Evolutionary conservation across 2,113 vertebrate species (phyloP), one percentile per base, ranked within the genome.

Genomic region (Myrmecophaga tridactyla): DNA sequence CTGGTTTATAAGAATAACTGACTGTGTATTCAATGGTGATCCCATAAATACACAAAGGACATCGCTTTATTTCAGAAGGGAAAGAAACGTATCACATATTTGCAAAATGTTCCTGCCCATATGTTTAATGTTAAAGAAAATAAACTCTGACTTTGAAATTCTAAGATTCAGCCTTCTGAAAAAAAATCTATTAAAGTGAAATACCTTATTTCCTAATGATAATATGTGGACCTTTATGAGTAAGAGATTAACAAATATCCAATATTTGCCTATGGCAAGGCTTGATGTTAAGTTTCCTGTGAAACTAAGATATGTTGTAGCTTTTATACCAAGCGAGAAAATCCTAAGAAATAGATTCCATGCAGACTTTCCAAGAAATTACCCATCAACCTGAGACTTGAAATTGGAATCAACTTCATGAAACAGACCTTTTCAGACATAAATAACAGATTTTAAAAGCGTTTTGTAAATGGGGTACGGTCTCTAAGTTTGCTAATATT

Each of bases 101-200:
- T 92, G 69, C 81, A 41, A 89, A 69, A 43, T 34, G 4, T 85
- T 75, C 27, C 48, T 80, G 62, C 9, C 31, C 17, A 3, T 23
- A 2, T 81, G 18, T 69, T 97, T 92, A 83, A 90, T 78, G 46
- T 65, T 89, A 67, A 36, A 93, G 60, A 84, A 86, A 89, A 70
- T 63, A 89, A 46, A 4, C 27, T 25, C 77, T 29, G 56, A 76
- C 0, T n/a, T 93, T 76, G 21, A 18, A 91, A 56, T 70, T 73
- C 58, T 60, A 65, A 86, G 80, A 94, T 43, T 85, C 10, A n/a
- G 23, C 81, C 89, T 92, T 58, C 4, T 21, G 29, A 76, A 90
- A 93, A 84, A 84, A 62, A 75, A 56, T 15, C 82, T 31, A 77
- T 14, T 34, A 14, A 41, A 67, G 25, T 31, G 21, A 36, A 60